These are phyloP conservation scores for Strigamia transsilvanica DNA, from an alignment of 2,888 invertebrate species.

Conservation along the genomic window DNA sequence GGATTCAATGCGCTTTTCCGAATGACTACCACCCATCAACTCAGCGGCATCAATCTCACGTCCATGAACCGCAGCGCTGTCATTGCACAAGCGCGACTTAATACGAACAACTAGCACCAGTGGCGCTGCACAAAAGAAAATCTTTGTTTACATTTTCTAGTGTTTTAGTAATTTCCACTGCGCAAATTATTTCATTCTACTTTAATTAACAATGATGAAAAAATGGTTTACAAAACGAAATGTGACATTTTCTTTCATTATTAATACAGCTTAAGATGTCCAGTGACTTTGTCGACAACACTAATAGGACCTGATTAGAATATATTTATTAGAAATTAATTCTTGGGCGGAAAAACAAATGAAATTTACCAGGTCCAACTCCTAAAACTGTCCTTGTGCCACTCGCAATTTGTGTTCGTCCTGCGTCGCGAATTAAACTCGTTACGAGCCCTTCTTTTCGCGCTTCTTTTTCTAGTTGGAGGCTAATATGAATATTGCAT, in stretches of 20 bases:
- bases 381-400: slow-evolving; percentile 91
- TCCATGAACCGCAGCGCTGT: background rate
- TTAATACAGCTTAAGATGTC: slow-evolving; percentile 85
- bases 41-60: background rate
- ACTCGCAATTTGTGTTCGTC: slow-evolving; percentile 88
- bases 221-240: background rate
- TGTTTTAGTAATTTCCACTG: too few relatives aligned
- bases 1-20: background rate
- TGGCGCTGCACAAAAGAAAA: background rate
- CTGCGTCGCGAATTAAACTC: slow-evolving; percentile 86
- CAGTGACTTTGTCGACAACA: slow-evolving; percentile 81
- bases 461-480: slow-evolving; percentile 75
- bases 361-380: slow-evolving; percentile 78
- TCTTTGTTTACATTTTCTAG: too few relatives aligned
- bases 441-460: slow-evolving; percentile 75
- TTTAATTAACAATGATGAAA: background rate
- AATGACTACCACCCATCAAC: slow-evolving; percentile 9
- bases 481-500: slow-evolving; percentile 56
- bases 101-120: background rate
- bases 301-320: slow-evolving; percentile 69
- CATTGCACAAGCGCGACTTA: background rate
- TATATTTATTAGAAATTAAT: background rate
- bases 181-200: background rate
- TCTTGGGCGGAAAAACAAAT: background rate
- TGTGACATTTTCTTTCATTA: background rate